These are phyloP conservation scores for Garra rufa DNA, from an alignment of 2,113 vertebrate species.

Conservation along the genomic window DNA sequence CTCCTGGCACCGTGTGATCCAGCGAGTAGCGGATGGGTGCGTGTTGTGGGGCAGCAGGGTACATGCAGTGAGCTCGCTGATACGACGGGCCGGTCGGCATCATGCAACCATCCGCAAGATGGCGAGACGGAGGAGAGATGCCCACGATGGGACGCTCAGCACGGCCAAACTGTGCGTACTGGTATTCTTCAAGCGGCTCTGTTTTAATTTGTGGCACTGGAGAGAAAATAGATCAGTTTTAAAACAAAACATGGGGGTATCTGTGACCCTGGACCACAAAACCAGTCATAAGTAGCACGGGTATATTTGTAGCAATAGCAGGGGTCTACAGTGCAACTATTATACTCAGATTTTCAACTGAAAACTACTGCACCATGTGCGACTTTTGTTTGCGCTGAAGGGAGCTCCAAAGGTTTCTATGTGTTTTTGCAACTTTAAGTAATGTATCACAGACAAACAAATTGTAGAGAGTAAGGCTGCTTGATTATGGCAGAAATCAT, in stretches of 20 bases:
- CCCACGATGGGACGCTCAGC: slow-evolving; percentile 77
- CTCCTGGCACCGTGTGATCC: slow-evolving; percentile 45
- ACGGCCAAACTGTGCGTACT: slow-evolving; percentile 79
- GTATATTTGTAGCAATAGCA: too few species aligned
- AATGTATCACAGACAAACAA: too few species aligned
- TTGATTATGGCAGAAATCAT: too few species aligned
- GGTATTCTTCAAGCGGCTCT: slow-evolving; percentile 90
- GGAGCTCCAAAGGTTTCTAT: too few species aligned
- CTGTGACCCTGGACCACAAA: too few species aligned
- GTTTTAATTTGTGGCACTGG: slow-evolving; percentile 81
- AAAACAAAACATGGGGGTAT: not conserved
- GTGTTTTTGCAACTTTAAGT: too few species aligned
- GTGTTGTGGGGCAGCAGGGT: slow-evolving; percentile 70
- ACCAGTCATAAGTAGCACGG: too few species aligned
- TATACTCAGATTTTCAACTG: too few species aligned
- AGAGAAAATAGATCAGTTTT: not conserved
- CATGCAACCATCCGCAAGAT: slow-evolving; percentile 72
- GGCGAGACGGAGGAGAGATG: slow-evolving; percentile 81
- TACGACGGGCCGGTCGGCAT: slow-evolving; percentile 76
- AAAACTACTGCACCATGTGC: too few species aligned
- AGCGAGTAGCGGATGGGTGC: slow-evolving; percentile 76
- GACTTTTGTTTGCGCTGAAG: too few species aligned
- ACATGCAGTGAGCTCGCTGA: slow-evolving; percentile 82
- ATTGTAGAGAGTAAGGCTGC: too few species aligned
- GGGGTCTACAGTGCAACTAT: too few species aligned